A percentile compares a stretch with the other conserved stretches of the same genome.
Evolutionary conservation across 1,140 invertebrate species (phyloP).

Genomic region (Halyomorpha halys): DNA sequence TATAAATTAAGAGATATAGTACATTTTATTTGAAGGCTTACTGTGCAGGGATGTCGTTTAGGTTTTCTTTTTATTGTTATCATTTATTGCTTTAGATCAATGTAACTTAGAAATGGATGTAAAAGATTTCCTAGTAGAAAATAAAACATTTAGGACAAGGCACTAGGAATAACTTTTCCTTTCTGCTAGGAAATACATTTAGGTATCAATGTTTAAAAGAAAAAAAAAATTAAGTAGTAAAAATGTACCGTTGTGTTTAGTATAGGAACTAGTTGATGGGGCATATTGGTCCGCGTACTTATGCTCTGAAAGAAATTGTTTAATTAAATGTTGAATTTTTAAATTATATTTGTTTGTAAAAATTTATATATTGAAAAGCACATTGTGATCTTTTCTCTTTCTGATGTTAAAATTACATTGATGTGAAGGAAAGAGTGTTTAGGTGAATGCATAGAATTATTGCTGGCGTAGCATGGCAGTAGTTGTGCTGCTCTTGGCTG

Average conservation of each 20-base stretch:
- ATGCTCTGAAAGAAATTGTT: conserved; percentile 5
- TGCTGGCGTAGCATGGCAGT: conserved; percentile 12
- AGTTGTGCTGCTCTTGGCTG: conserved; percentile 11
- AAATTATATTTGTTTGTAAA: conserved; percentile 21
- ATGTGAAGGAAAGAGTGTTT: conserved; percentile 10
- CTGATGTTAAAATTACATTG: conserved; percentile 7
- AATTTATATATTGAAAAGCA: conserved; percentile 22
- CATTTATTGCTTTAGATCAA: conserved; percentile 23
- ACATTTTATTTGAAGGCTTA: conserved; percentile 16
- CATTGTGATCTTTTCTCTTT: conserved; percentile 26
- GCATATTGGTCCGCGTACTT: not conserved
- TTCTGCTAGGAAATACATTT: conserved; percentile 20
- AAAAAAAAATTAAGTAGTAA: not conserved
- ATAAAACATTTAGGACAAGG: conserved; percentile 11
- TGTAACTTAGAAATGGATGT: conserved; percentile 21
- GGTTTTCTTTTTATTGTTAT: conserved; percentile 14
- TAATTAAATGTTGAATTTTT: conserved; percentile 24
- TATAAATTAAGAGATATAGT: conserved; percentile 6
- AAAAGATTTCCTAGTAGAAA: conserved; percentile 21
- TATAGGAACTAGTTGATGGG: conserved; percentile 7
- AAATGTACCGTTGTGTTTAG: conserved; percentile 19
- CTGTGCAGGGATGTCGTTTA: conserved; percentile 21
- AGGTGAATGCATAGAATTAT: conserved; percentile 3
- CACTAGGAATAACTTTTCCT: not conserved
- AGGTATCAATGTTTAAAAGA: conserved; percentile 13